Base-by-base conservation (phyloP, 2,113 vertebrate species). In the Oncorhynchus nerka region DNA sequence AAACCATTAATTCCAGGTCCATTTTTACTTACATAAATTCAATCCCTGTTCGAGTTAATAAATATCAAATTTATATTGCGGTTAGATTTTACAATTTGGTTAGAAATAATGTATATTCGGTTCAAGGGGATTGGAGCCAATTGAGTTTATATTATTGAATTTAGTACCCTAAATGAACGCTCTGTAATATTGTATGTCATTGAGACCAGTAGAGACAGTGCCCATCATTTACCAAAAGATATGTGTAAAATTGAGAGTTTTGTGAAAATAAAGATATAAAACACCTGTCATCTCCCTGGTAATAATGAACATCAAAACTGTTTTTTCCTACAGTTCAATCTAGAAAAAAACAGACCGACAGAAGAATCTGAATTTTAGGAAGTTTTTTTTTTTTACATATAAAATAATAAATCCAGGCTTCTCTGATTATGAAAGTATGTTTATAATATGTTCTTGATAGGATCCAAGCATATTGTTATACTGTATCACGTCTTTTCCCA, bases 311-410 rank as follows among this genome's bases (percentile, higher is more conserved):
- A 62, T 62, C 32, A 20, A 2, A 32, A 39, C 16, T 12, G 1
- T 68, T 79, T 34, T 66, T 78, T 73, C 30, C 76, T 34, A 65
- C 20, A 79, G n/a, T 11, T 75, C 22, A 57, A 3, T 69, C 57
- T 71, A 55, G 85, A 90, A 88, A 78, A 88, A 88, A 79, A 77
- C 74, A 89, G 76, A 87, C 81, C 81, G 81, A 80, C 79, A 80
- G 70, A 86, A 86, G 84, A 76, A 75, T 69, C 66, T 5, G 5
- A 34, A 71, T 82, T 82, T 85, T 80, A 66, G 4, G 70, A 84
- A 73, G 76, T 81, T 86, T 78, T 86, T 86, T 78, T 86, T 11
- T 15, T 84, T 78, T 82, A 90, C 83, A 87, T 11, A 11, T 9
- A 85, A 89, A 89, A 85, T 79, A 81, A 82, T 84, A 67, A 85